Conservation (phyloP, 1,140 invertebrate genomes). For the Drosophila persimilis region DNA sequence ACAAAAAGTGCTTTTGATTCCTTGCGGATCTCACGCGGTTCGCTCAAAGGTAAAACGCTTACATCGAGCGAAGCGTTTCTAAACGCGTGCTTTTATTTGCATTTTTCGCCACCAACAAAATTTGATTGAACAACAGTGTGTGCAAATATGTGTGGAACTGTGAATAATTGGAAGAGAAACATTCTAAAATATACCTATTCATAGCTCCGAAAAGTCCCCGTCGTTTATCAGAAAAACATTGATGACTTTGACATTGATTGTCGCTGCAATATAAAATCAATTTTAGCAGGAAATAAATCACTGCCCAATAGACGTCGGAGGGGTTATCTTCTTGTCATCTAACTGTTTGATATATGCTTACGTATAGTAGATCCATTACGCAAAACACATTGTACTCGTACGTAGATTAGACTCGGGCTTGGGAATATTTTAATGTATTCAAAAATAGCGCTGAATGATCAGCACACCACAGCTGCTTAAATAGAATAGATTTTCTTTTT, state of each 20-base stretch:
- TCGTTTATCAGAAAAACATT: neutral
- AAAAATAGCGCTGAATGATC: neutral
- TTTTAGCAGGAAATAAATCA: neutral
- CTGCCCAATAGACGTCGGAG: neutral
- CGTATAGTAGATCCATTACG: slow-evolving; percentile 15
- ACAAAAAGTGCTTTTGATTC: slow-evolving; percentile 4
- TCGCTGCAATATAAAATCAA: too few relatives aligned
- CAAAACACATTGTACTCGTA: slow-evolving; percentile 16
- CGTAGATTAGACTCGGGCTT: neutral
- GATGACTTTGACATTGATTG: neutral
- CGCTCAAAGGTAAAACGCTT: slow-evolving; percentile 43
- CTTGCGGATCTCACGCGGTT: slow-evolving; percentile 14
- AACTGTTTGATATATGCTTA: neutral
- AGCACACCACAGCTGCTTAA: neutral
- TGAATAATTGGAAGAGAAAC: neutral
- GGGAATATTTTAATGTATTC: neutral
- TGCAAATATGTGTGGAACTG: neutral
- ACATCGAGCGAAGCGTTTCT: slow-evolving; percentile 22
- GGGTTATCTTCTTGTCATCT: slow-evolving; percentile 29
- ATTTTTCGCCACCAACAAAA: neutral
- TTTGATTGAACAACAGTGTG: neutral
- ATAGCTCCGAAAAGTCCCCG: neutral
- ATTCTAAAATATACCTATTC: too few relatives aligned
- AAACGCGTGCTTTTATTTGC: slow-evolving; percentile 29
- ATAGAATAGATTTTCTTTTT: slow-evolving; percentile 1